A percentile compares a stretch with the other conserved stretches of the same genome.
Evolutionary conservation across 2,888 invertebrate species (phyloP).

Genomic region (Heterodera filipjevi): DNA sequence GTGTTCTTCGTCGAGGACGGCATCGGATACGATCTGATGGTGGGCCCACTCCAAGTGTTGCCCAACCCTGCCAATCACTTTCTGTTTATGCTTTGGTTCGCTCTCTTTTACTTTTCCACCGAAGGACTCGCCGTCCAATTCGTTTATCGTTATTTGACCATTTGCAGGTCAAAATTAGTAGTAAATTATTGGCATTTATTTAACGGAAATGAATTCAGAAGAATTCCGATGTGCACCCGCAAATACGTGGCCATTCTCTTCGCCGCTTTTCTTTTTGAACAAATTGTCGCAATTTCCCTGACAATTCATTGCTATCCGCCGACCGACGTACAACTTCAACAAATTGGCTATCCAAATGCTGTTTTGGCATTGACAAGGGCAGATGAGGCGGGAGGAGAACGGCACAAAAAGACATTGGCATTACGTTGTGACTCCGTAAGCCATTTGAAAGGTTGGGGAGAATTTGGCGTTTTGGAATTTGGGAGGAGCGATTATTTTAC

Average conservation of each 20-base stretch:
- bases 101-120: slow-evolving; percentile 24
- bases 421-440: slow-evolving; percentile 6
- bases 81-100: slow-evolving; percentile 30
- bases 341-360: background rate
- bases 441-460: no score
- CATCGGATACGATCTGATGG: slow-evolving; percentile 18
- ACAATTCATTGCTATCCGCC: slow-evolving; percentile 14
- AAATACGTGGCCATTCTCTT: slow-evolving; percentile 13
- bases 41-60: slow-evolving; percentile 9
- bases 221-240: background rate
- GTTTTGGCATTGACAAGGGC: background rate
- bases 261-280: slow-evolving; percentile 13
- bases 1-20: slow-evolving; percentile 23
- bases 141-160: slow-evolving; percentile 29
- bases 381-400: background rate
- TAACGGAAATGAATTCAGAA: slow-evolving; percentile 1
- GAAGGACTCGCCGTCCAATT: slow-evolving; percentile 29
- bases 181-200: background rate
- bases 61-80: slow-evolving; percentile 23
- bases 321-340: background rate
- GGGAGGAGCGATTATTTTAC: no score
- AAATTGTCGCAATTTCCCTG: background rate
- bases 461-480: no score
- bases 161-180: slow-evolving; percentile 17
- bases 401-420: slow-evolving; percentile 16